Base-by-base conservation (phyloP, 1,140 invertebrate genomes). In the Lithobius niger region DNA sequence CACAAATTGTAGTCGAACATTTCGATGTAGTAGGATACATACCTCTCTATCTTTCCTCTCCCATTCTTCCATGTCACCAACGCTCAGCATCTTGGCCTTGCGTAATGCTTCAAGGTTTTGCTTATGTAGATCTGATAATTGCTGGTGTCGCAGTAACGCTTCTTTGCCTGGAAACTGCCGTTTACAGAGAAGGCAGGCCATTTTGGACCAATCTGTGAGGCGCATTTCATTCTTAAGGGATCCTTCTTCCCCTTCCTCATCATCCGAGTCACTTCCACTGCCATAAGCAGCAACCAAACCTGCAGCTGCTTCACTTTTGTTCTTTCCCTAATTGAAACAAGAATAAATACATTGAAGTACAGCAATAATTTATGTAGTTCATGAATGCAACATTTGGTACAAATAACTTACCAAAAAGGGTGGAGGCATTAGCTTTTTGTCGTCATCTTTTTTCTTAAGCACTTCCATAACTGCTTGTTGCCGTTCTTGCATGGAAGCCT, bases 141-240 rank as follows among this genome's bases (percentile, higher is more conserved):
- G 85, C 54, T 87, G 82, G 71, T 99, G 96, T 65, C 94, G 71
- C 47, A 40, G 74, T 3, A 99, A 74, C 0, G 84, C 83, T 57
- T 98, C 94, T 57, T 81, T 80, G 40, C 83, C 92, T 24, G 86
- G 83, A 65, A 99, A 96, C 66, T 91, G 87, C 54, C 96, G 74
- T 70, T 97, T 97, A 68, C 96, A 99, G 0, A 99, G 72, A 3
- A 97, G 73, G 71, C 96, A 99, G 0, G 92, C 90, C 16, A 97
- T 67, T 69, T 95, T 97, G 1, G 74, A 74, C 77, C 84, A 89
- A 70, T 99, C 94, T 13, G 91, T 78, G 31, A 83, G 74, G 42
- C 80, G 69, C 15, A 61, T 72, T 72, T 74, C 81, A 65, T 76
- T 81, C 57, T 77, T 76, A 31, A 66, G 67, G 18, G 66, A 65